Conservation (phyloP, 2,113 vertebrate genomes). For the Ammospiza nelsoni region DNA sequence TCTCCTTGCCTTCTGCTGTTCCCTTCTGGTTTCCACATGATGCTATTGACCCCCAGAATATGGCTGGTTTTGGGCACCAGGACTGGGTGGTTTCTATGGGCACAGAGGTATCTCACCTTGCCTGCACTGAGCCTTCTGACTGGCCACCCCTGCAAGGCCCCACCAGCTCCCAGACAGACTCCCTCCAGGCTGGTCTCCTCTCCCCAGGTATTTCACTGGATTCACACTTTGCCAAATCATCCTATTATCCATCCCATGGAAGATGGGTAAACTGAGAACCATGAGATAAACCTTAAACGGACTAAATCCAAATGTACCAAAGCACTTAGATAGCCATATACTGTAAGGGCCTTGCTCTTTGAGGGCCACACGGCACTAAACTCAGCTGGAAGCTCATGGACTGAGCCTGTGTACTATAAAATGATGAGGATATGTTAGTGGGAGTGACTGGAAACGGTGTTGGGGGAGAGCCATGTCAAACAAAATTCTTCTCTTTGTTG, state of each 20-base stretch:
- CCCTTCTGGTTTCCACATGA: background rate
- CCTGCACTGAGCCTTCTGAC: background rate
- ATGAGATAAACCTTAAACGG: background rate
- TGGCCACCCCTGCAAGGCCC: background rate
- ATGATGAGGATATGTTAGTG: fast-evolving
- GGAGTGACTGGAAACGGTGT: background rate
- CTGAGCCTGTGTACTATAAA: background rate
- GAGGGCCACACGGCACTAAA: background rate
- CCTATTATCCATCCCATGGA: background rate
- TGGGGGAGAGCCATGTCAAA: background rate
- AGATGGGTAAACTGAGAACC: background rate
- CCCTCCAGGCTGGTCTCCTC: background rate
- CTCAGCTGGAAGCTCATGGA: background rate
- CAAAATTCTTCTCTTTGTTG: background rate
- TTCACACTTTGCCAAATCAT: background rate
- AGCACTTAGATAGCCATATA: background rate
- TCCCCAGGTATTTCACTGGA: background rate
- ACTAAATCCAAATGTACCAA: background rate
- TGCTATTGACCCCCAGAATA: background rate
- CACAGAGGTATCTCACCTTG: background rate
- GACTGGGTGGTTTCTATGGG: background rate
- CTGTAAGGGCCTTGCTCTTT: background rate
- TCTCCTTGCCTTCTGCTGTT: background rate
- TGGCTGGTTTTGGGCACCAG: background rate
- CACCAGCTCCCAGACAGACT: background rate